phyloP scores from a whole-genome alignment of 2,888 invertebrate species.

The Nineta flava region DNA sequence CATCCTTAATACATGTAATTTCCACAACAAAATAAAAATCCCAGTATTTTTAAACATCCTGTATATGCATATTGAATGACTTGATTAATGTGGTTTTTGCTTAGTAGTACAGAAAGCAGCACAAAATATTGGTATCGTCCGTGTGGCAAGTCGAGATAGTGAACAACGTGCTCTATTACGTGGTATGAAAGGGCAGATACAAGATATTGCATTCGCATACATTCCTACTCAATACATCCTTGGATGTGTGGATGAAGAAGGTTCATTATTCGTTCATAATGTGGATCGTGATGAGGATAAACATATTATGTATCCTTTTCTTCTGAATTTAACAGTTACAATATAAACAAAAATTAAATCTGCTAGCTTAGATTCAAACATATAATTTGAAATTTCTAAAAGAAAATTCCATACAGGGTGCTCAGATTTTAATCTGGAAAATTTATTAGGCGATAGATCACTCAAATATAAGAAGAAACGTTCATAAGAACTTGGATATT shows the following conservation, averaged over 20 bases:
- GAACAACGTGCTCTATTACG: conserved; percentile 67
- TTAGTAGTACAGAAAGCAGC: conserved; percentile 9
- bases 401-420: no score
- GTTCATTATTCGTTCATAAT: conserved; percentile 67
- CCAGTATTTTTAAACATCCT: no score
- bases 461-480: no score
- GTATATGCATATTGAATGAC: no score
- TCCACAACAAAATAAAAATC: no score
- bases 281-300: conserved; percentile 43
- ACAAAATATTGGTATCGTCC: conserved; percentile 53
- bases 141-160: conserved; percentile 64
- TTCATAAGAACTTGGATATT: no score
- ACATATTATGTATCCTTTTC: conserved; percentile 35
- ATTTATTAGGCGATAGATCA: no score
- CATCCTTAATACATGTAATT: no score
- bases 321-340: neutral
- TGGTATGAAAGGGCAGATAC: conserved; percentile 75
- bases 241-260: conserved; percentile 75
- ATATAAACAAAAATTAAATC: conserved; percentile 3
- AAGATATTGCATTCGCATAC: conserved; percentile 83
- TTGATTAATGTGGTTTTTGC: neutral
- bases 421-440: no score
- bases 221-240: conserved; percentile 60
- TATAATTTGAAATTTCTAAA: no score
- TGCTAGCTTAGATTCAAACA: neutral